Percentiles rank a stretch among this genome's conserved stretches.
These are phyloP conservation scores for Amphipyra tragopoginis DNA, from an alignment of 2,888 invertebrate genomes.

Conservation along the genomic window DNA sequence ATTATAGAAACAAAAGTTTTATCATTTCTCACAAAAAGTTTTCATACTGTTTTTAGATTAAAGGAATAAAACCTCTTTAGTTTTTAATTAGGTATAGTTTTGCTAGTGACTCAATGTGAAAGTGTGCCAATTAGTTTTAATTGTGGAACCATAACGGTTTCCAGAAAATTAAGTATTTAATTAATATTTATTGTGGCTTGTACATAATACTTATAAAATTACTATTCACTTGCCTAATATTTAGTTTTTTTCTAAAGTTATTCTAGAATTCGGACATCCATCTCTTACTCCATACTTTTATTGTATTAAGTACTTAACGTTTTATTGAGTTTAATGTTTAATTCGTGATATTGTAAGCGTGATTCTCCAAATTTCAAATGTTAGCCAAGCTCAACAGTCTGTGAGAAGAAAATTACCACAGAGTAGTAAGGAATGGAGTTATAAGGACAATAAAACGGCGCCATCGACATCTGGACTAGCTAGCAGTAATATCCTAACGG, in stretches of 20 bases:
- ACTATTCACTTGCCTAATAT: slow-evolving; percentile 65
- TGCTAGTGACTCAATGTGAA: slow-evolving; percentile 89
- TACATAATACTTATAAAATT: slow-evolving; percentile 72
- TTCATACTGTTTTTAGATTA: slow-evolving; percentile 44
- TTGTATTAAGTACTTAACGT: slow-evolving; percentile 23
- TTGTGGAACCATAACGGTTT: slow-evolving; percentile 66
- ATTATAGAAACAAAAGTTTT: slow-evolving; percentile 50
- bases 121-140: slow-evolving; percentile 88
- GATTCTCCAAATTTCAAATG: background rate
- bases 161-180: slow-evolving; percentile 77
- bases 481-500: no score
- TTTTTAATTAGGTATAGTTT: slow-evolving; percentile 82
- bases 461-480: no score
- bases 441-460: background rate
- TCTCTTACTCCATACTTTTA: slow-evolving; percentile 54
- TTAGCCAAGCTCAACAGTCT: background rate
- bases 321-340: slow-evolving; percentile 21
- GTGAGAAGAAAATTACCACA: background rate
- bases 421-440: slow-evolving; percentile 7
- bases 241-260: slow-evolving; percentile 61
- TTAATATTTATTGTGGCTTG: slow-evolving; percentile 81
- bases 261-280: slow-evolving; percentile 55
- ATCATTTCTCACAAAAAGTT: slow-evolving; percentile 39
- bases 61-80: slow-evolving; percentile 78
- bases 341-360: slow-evolving; percentile 23